These are phyloP conservation scores for Pangasius macronema DNA, from an alignment of 2,797 vertebrate genomes.

Conservation along the genomic window DNA sequence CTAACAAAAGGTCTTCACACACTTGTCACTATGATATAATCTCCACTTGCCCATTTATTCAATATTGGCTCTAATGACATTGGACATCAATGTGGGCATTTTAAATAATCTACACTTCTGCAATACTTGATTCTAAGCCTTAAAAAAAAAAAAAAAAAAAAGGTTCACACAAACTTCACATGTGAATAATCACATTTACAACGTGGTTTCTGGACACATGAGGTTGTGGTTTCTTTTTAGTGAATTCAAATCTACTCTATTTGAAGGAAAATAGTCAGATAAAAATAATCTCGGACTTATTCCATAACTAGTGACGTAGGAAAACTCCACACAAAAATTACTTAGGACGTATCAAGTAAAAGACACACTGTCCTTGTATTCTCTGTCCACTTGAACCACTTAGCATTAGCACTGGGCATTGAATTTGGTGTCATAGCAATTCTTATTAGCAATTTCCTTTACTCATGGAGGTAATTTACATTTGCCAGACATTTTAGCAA, in stretches of 20 bases:
- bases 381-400: constrained; percentile 3
- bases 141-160: not conserved
- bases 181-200: not conserved
- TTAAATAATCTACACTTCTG: not conserved
- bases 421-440: constrained; percentile 24
- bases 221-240: not conserved
- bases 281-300: too few species aligned
- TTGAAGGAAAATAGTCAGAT: not conserved
- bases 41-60: constrained; percentile 1
- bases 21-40: not conserved
- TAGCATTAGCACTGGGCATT: constrained; percentile 21
- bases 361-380: not conserved
- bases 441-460: constrained; percentile 36
- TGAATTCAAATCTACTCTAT: not conserved
- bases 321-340: too few species aligned
- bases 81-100: not conserved
- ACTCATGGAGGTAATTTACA: constrained; percentile 47
- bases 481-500: constrained; percentile 47
- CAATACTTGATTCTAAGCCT: not conserved
- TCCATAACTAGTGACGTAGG: too few species aligned
- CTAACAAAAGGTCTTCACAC: too few species aligned
- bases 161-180: not conserved
- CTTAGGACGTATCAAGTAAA: too few species aligned
- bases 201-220: not conserved
- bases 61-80: constrained; percentile 11